Conservation (phyloP, 2,113 vertebrate genomes). For the Siphamia tubifer region DNA sequence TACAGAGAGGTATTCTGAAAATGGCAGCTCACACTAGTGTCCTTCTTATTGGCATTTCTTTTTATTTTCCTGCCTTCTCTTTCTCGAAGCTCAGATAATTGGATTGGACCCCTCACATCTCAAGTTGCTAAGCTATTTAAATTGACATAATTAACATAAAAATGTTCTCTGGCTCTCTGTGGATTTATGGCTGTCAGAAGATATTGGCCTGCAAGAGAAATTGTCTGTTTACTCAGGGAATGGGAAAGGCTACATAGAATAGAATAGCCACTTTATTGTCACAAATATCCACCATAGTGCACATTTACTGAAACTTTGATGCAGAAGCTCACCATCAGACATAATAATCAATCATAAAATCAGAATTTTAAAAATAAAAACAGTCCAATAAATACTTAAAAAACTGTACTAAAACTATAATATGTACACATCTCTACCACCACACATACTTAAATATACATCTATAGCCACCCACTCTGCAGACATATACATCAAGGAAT, state of each 20-base stretch:
- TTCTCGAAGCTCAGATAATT: conserved; percentile 62
- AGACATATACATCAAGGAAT: too few relatives aligned
- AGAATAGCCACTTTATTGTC: too few relatives aligned
- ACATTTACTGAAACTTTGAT: too few relatives aligned
- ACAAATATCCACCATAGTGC: too few relatives aligned
- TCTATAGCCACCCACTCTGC: too few relatives aligned
- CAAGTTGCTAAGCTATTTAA: conserved; percentile 72
- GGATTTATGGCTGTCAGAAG: conserved; percentile 57
- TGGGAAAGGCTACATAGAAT: conserved; percentile 12
- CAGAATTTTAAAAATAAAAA: too few relatives aligned
- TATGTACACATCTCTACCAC: too few relatives aligned
- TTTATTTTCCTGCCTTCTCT: conserved; percentile 23
- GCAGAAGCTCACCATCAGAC: too few relatives aligned
- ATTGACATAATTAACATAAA: conserved; percentile 76
- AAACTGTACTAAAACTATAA: too few relatives aligned
- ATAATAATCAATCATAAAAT: too few relatives aligned
- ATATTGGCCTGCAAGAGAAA: conserved; percentile 39
- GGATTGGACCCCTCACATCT: conserved; percentile 72
- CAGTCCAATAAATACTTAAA: too few relatives aligned
- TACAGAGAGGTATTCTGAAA: conserved; percentile 25
- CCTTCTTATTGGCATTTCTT: conserved; percentile 5
- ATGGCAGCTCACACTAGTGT: conserved; percentile 27
- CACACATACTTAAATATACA: too few relatives aligned
- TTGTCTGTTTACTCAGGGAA: conserved; percentile 12
- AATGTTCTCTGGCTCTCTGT: conserved; percentile 45